Conservation (phyloP, 1,140 invertebrate genomes). For the Anastatus disparis region DNA sequence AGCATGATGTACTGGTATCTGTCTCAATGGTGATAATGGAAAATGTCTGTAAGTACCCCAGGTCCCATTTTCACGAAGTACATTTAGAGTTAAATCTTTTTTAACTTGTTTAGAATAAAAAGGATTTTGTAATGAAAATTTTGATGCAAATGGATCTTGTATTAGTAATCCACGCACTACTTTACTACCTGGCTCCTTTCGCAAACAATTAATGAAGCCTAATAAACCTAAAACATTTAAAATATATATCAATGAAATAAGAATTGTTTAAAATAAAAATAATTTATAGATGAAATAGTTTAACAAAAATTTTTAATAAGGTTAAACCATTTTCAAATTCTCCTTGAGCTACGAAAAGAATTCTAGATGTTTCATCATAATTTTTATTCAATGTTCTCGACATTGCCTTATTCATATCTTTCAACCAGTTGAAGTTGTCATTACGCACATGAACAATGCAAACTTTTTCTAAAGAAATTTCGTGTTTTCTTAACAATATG, state of each 20-base stretch:
- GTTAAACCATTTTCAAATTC: conserved; percentile 72
- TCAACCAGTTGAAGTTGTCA: conserved; percentile 67
- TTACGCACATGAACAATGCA: conserved; percentile 55
- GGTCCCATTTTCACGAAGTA: conserved; percentile 73
- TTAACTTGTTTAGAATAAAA: conserved; percentile 74
- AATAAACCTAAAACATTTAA: conserved; percentile 82
- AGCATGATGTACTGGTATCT: conserved; percentile 71
- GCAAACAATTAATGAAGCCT: conserved; percentile 83
- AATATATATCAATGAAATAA: too few species aligned
- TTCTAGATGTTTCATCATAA: conserved; percentile 35
- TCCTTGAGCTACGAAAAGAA: conserved; percentile 72
- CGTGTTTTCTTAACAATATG: conserved; percentile 55
- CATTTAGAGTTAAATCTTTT: conserved; percentile 82
- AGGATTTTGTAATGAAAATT: conserved; percentile 71
- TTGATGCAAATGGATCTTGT: conserved; percentile 72
- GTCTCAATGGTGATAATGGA: conserved; percentile 62
- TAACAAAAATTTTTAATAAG: background rate
- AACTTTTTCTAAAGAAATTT: conserved; percentile 45
- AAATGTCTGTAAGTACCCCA: conserved; percentile 84
- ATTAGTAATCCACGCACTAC: conserved; percentile 73
- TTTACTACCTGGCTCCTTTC: conserved; percentile 76
- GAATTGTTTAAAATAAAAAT: too few species aligned
- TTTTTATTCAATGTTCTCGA: conserved; percentile 62
- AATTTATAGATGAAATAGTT: background rate
- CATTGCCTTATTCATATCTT: conserved; percentile 66